Evolutionary conservation across 2,113 vertebrate genomes (phyloP).

Genomic region (Ammospiza nelsoni): DNA sequence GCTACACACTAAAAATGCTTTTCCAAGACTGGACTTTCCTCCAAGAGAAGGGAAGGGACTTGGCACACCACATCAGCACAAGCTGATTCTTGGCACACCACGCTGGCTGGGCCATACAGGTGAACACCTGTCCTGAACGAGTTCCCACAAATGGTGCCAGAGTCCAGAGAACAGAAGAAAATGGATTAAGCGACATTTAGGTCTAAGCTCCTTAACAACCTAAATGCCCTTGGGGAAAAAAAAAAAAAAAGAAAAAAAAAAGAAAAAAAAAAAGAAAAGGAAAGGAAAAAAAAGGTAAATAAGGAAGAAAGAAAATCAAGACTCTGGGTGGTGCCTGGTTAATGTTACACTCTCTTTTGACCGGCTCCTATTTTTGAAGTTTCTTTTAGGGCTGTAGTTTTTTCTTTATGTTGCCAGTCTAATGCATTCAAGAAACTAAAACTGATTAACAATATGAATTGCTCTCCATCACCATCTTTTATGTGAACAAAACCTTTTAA

Average conservation of each 20-base stretch:
- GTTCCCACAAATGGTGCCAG: neutral
- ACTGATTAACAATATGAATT: neutral
- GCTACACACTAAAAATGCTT: neutral
- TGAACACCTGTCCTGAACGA: neutral
- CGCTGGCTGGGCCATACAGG: rapidly evolving
- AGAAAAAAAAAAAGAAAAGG: too few relatives aligned
- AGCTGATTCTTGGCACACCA: neutral
- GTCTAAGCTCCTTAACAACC: neutral
- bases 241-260: too few relatives aligned
- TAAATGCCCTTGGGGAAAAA: rapidly evolving
- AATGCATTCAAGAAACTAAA: neutral
- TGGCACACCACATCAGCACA: rapidly evolving
- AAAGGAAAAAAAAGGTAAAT: neutral
- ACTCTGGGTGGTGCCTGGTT: neutral
- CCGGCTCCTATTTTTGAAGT: neutral
- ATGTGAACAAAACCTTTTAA: neutral
- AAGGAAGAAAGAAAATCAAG: neutral
- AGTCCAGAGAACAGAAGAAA: neutral
- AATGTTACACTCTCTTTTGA: neutral
- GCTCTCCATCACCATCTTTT: neutral
- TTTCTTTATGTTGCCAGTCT: neutral
- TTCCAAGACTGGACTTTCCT: neutral
- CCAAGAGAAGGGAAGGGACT: neutral
- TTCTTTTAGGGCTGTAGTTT: neutral
- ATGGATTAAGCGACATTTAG: neutral